Base-by-base conservation (phyloP, 1,140 invertebrate genomes). In the Cyrtorhinus lividipennis region DNA sequence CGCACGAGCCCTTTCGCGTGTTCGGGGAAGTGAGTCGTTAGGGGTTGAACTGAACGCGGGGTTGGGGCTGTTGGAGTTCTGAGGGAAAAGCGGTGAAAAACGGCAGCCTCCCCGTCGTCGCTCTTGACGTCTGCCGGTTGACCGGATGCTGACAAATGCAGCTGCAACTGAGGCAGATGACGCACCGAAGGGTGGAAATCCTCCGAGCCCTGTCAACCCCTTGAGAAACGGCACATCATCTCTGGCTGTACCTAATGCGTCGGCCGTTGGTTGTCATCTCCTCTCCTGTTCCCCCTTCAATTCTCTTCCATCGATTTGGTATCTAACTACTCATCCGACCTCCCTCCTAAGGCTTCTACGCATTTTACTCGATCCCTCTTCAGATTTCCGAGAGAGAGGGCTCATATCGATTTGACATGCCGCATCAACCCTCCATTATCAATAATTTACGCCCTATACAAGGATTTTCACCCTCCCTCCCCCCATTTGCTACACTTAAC, bases 361-460 rank as follows among this genome's bases (percentile, higher is more conserved):
- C 10, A 22, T 22, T 53, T 53, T 53, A 10, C 38, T 44, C 38
- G 8, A 8, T 44, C 38, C n/a, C 48, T 5, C 48, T 5, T 22
- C 20, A 5, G 48, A 22, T 22, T 53, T 53, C 20, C 8, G 20
- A 53, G 48, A 10, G 48, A n/a, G 38, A 8, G 12, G 20, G 20
- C 10, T 15, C 10, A 53, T 38, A 8, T 20, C 48, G 5, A 10
- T 53, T 20, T 20, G 48, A 53, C 48, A 53, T 20, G 48, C 48
- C 20, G 18, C 48, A 53, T 53, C 48, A 53, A 22, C 48, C 12
- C 48, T 53, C 48, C 48, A 15, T 53, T 53, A 53, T 53, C 48
- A 20, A 53, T 53, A 12, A 53, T 53, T 53, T 53, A 53, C 48
- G 48, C 48, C 20, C 48, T 5, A 22, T 22, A 12, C 20, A 22